Evolutionary conservation across 2,113 vertebrate genomes (phyloP), one percentile per base, ranked within the genome.

Genomic region (Amphilophus citrinellus): DNA sequence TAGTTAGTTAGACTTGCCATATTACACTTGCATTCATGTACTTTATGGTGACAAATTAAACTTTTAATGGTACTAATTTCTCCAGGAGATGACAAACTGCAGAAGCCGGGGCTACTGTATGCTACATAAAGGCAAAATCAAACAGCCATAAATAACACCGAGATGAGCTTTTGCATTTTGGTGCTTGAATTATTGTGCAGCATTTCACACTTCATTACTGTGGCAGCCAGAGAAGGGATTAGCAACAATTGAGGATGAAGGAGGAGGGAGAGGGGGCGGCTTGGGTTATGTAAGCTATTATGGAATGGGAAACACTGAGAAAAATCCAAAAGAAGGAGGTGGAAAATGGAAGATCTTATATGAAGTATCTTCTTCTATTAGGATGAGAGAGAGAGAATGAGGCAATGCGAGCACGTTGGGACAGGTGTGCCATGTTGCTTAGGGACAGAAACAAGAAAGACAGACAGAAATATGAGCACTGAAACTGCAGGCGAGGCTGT

Each of bases 191-290:
- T 83, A 88, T 83, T 87, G 78, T 37, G 37, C 76, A 88, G 66
- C 68, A 59, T 83, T 91, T 94, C 82, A 87, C 91, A 91, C 88
- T 90, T 91, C 59, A 89, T 93, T 84, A 90, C 39, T 37, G 77
- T 8, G 42, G 65, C 71, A 77, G 88, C 87, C 85, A 87, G 80
- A 62, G 73, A 66, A 81, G 10, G 76, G 77, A 66, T 86, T 71
- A 88, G 22, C 22, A 44, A 61, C 32, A 56, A 75, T 76, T 58
- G 60, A 61, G 27, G 37, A 47, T 20, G 63, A 5, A 7, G 30
- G 4, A 6, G 44, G 27, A 73, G 27, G 30, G 30, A 30, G 30
- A 56, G 66, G 27, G 1, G 18, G 68, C 32, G 10, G 22, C 10
- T 57, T 14, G 71, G 79, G 63, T 57, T 57, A 59, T 71, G 10